phyloP scores from a whole-genome alignment of 2,888 invertebrate genomes.

The Cephalotes varians region DNA sequence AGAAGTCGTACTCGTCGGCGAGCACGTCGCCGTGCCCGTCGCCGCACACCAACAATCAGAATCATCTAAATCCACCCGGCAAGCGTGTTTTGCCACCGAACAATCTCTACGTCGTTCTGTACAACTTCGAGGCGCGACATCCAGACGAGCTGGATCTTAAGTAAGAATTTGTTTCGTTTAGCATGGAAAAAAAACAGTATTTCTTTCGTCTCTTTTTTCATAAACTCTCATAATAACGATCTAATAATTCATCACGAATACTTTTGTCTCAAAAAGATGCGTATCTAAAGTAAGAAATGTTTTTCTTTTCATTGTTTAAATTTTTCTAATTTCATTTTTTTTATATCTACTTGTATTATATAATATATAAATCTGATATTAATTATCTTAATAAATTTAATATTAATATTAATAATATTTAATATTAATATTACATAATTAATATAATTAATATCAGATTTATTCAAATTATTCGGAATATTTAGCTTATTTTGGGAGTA shows the following conservation, averaged over 20 bases:
- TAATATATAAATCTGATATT: too few species aligned
- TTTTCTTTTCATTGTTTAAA: background rate
- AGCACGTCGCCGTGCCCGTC: constrained; percentile 98
- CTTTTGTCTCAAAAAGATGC: background rate
- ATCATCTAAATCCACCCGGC: constrained; percentile 81
- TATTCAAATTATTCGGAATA: background rate
- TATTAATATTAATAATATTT: too few species aligned
- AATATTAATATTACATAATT: too few species aligned
- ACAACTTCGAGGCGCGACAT: constrained; percentile 97
- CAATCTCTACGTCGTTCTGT: constrained; percentile 96
- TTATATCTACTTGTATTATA: background rate
- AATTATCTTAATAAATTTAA: too few species aligned
- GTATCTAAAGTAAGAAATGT: background rate
- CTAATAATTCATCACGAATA: background rate
- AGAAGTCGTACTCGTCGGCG: constrained; percentile 96
- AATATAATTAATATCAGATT: background rate
- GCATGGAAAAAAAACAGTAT: background rate
- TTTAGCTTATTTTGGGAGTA: background rate
- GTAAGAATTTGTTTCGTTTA: constrained; percentile 82
- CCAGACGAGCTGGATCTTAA: constrained; percentile 97
- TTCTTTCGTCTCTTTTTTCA: background rate
- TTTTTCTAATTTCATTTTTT: background rate
- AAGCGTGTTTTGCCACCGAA: constrained; percentile 90
- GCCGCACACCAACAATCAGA: constrained; percentile 87
- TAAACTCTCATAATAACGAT: background rate